Evolutionary conservation across 1,140 invertebrate genomes (phyloP), one percentile per base, ranked within the genome.

Genomic region (Achroia grisella): DNA sequence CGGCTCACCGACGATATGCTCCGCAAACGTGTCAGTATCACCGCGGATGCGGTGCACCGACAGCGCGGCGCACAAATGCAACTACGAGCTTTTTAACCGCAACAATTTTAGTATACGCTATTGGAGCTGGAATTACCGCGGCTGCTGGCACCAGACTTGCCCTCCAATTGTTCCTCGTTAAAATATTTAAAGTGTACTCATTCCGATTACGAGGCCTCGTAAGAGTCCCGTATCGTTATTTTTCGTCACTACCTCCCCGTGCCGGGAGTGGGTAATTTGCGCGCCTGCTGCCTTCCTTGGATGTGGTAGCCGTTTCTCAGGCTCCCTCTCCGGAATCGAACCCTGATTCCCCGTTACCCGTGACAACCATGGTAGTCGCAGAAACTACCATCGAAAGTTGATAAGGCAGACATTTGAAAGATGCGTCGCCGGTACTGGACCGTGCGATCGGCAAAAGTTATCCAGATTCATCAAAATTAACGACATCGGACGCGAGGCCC

Each of bases 121-220:
- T 92, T 92, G 91, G 91, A 94, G 93, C 92, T 93, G 92, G 92
- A 94, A 92, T 95, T 94, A 94, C 93, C 93, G 93, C 93, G 89
- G 91, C 91, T 92, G 92, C 93, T 93, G 92, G 92, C 91, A 93
- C 91, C 91, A 93, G 93, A 95, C 93, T 95, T 95, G 92, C 93
- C 93, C 93, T 94, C 92, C 92, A 94, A 93, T 91, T 86, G 89
- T 88, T 94, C 90, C 92, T 94, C 90, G 91, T 92, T 92, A 93
- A 93, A 91, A 90, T 89, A 90, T 95, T 95, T 94, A 93, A 89
- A 94, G 89, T 94, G 91, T 92, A 91, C 91, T 93, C 93, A 94
- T 94, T 95, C 92, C 92, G 89, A 94, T 94, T 91, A 92, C 91
- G 88, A 89, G 89, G 89, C 91, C 89, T 90, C 89, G 86, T 86